phyloP scores from a whole-genome alignment of 2,888 invertebrate genomes.

The Drosophila paracracens region DNA sequence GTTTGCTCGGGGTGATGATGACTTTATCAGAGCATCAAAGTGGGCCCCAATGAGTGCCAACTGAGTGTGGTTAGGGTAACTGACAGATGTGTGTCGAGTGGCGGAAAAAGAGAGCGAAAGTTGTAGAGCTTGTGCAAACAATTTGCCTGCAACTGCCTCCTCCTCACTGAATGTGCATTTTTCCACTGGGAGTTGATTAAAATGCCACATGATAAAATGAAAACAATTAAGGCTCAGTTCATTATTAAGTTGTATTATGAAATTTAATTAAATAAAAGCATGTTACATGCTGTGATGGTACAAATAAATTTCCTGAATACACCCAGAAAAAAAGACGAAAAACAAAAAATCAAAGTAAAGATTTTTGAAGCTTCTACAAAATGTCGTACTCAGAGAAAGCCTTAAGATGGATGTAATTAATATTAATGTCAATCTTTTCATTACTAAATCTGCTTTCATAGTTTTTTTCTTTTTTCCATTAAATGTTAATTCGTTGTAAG shows the following conservation, averaged over 20 bases:
- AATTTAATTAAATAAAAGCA: background rate
- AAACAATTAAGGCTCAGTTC: background rate
- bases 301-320: background rate
- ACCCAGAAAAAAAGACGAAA: background rate
- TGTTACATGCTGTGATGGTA: too few species aligned
- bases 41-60: background rate
- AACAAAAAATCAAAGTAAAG: background rate
- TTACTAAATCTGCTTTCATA: background rate
- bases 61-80: background rate
- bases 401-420: background rate
- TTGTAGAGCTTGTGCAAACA: slow-evolving; percentile 60
- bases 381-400: background rate
- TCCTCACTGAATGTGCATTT: slow-evolving; percentile 35
- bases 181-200: slow-evolving; percentile 28
- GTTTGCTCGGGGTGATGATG: slow-evolving; percentile 47
- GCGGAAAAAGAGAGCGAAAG: slow-evolving; percentile 62
- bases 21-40: slow-evolving; percentile 33
- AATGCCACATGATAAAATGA: slow-evolving; percentile 11
- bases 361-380: background rate
- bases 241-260: background rate
- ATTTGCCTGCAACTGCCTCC: slow-evolving; percentile 35
- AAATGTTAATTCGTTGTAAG: background rate
- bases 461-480: background rate
- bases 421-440: background rate
- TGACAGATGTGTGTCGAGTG: slow-evolving; percentile 65